Base-by-base conservation (phyloP, 2,888 invertebrate species). In the Amiota communis region DNA sequence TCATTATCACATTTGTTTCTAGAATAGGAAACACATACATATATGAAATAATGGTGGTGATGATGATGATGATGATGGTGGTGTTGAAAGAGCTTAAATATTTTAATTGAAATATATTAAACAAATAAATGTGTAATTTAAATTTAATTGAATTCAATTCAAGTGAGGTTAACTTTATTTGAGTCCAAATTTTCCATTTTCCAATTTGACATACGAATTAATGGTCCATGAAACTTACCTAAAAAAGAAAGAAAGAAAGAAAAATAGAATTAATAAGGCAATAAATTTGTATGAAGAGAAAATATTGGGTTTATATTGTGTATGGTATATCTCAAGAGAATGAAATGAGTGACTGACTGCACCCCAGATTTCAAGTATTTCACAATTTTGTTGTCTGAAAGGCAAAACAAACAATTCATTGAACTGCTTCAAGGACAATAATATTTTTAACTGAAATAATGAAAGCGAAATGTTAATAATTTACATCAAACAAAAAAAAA, bases 371-470 rank as follows among this genome's bases (percentile, higher is more conserved):
- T 20, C n/a, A 23, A 23, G 23, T 3, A 23, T 23, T 23, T 23
- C 3, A 23, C 3, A 23, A 23, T 23, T 23, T 23, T 23, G 23
- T 17, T 17, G 64, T 11, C n/a, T 65, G n/a, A n/a, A 53, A n/a
- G 1, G 1, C 15, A 53, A 53, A 53, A 53, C 11, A 63, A 47
- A 59, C 20, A 75, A 79, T 82, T 78, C 85, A 76, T 80, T 83
- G 85, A 83, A 85, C 82, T 85, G 81, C 59, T 72, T 80, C 84
- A 83, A 83, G 82, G 82, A 80, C 85, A 79, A 57, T 23, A 23
- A 63, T n/a, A n/a, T n/a, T n/a, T n/a, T n/a, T n/a, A 15, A 53
- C 48, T 15, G 47, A n/a, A 70, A 53, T 51, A 72, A 75, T 63
- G 48, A 65, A 65, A 49, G 49, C 68, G 53, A 72, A 69, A 74